These are phyloP conservation scores for Hyla sarda DNA, from an alignment of 2,113 vertebrate species.

Conservation along the genomic window DNA sequence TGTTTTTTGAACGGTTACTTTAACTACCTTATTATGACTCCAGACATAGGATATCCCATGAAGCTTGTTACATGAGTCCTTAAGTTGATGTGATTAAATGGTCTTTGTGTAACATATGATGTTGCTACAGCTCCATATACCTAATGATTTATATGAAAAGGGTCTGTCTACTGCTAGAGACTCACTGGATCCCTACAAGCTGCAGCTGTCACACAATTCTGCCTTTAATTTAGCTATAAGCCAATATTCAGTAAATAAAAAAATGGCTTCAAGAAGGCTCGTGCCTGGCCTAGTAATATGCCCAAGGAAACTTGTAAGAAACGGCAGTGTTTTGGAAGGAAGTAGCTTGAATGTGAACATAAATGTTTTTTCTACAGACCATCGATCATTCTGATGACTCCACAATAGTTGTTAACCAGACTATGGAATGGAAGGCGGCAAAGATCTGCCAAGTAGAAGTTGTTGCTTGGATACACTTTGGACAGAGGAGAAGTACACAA, in stretches of 20 bases:
- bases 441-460: neutral
- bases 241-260: neutral
- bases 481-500: neutral
- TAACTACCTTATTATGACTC: no score
- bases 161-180: no score
- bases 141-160: neutral
- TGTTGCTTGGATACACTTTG: conserved; percentile 20
- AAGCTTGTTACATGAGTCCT: no score
- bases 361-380: neutral
- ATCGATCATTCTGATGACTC: conserved; percentile 20
- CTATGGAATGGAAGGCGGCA: neutral
- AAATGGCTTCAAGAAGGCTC: neutral
- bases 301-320: neutral
- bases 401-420: neutral
- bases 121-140: neutral
- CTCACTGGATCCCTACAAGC: neutral
- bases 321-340: neutral
- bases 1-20: no score
- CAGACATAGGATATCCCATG: no score
- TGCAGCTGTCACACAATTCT: neutral
- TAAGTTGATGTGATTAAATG: no score
- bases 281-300: neutral
- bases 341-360: neutral
- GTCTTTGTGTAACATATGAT: neutral
- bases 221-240: neutral